Evolutionary conservation across 2,888 invertebrate genomes (phyloP), one percentile per base, ranked within the genome.

Genomic region (Phanerotoma sp.): DNA sequence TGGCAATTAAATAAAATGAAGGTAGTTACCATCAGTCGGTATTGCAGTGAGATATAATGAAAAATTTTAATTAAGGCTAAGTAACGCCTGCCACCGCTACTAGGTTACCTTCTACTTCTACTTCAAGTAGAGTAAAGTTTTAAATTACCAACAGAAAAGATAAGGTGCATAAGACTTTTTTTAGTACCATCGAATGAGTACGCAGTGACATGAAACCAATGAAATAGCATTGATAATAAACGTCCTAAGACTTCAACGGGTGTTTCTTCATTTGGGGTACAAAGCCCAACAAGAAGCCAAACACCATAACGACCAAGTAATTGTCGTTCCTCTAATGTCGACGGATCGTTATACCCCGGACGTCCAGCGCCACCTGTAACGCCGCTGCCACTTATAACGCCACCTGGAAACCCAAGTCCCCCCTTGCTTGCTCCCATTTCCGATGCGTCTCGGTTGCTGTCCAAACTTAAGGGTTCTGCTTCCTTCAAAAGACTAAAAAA

Each of bases 181-280:
- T 74, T 73, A 74, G 72, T 79, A 93, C 94, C 93, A 79, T 96
- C 95, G 72, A 94, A 95, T 7, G 97, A 88, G 77, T 93, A 95
- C 2, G 97, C 96, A 13, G 98, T 99, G 68, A 96, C 91, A 79
- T 98, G 94, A 81, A 98, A 99, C 99, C 99, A 99, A 78, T 98
- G 96, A 79, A 98, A 99, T 61, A 99, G 83, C 84, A 97, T 96
- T 25, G 96, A 93, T 46, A 99, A 83, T 66, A 99, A 83, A 58
- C 97, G 84, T 6, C 97, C 97, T 47, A 98, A 81, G 51, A 89
- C 84, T 77, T 91, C 89, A 55, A 86, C 83, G 0, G 89, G 88
- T 1, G 89, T 88, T 69, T 88, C 88, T 20, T 87, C 83, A 61
- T 85, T 86, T 0, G 92, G 91, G 11, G 89, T 87, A 73, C 92